Conservation (phyloP, 2,113 vertebrate species). For the Coturnix japonica region DNA sequence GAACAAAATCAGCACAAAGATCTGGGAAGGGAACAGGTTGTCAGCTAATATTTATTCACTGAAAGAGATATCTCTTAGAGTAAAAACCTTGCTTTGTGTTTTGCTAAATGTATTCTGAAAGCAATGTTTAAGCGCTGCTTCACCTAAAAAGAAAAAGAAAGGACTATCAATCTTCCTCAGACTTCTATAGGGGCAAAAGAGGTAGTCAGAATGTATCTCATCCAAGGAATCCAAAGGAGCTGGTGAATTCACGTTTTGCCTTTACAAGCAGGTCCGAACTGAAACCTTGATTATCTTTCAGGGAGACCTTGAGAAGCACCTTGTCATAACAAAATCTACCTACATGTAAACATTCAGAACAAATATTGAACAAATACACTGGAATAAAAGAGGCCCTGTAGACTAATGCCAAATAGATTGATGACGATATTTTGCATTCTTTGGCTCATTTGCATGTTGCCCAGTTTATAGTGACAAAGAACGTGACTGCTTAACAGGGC, state of each 20-base stretch:
- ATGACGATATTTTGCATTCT: slow-evolving; percentile 1
- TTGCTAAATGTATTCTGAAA: not conserved
- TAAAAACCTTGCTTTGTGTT: not conserved
- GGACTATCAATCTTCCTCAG: not conserved
- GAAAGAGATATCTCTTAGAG: not conserved
- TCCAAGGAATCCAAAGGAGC: not conserved
- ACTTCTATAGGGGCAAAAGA: not conserved
- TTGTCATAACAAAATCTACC: not conserved
- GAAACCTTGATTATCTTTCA: not conserved
- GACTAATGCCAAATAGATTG: not conserved
- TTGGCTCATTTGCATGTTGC: slow-evolving; percentile 30
- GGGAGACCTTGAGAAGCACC: not conserved
- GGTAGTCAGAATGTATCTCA: not conserved
- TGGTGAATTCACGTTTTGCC: not conserved
- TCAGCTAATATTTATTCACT: not conserved
- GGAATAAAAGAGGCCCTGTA: not conserved
- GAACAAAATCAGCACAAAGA: not conserved
- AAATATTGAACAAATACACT: not conserved
- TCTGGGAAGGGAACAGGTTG: not conserved
- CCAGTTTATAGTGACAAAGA: slow-evolving; percentile 22
- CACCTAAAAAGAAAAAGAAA: not conserved
- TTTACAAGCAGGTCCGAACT: not conserved
- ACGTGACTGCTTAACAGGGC: not conserved
- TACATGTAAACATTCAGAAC: not conserved
- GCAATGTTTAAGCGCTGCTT: not conserved